Conservation (phyloP, 2,797 vertebrate genomes). For the Neosilurus hyrtlii region DNA sequence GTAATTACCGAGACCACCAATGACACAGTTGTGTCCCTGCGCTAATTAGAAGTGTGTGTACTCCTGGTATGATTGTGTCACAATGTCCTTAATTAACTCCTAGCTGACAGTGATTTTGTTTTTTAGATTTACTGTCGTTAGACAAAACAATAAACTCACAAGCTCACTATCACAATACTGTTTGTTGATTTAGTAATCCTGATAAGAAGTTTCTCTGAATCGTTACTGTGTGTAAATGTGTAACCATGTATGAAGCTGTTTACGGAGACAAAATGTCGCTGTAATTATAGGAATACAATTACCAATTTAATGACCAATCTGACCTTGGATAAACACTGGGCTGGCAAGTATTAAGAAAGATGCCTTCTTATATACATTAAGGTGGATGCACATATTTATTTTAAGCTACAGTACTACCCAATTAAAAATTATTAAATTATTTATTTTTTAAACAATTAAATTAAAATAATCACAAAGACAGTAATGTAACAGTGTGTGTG, state of each 20-base stretch:
- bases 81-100: neutral
- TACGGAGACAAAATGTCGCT: neutral
- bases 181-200: neutral
- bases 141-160: neutral
- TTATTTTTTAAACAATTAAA: no score
- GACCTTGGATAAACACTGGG: neutral
- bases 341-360: neutral
- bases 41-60: neutral
- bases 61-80: neutral
- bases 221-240: neutral
- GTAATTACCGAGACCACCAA: constrained; percentile 19
- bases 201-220: neutral
- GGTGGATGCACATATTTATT: neutral
- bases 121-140: neutral
- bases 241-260: neutral
- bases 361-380: neutral
- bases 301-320: constrained; percentile 2
- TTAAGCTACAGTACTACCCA: neutral
- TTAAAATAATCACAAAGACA: constrained; percentile 8
- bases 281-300: neutral
- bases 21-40: neutral
- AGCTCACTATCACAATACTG: neutral
- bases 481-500: constrained; percentile 2
- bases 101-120: neutral
- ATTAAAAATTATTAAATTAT: no score